Conservation (phyloP, 2,888 invertebrate genomes). For the Metallyticus violacea region DNA sequence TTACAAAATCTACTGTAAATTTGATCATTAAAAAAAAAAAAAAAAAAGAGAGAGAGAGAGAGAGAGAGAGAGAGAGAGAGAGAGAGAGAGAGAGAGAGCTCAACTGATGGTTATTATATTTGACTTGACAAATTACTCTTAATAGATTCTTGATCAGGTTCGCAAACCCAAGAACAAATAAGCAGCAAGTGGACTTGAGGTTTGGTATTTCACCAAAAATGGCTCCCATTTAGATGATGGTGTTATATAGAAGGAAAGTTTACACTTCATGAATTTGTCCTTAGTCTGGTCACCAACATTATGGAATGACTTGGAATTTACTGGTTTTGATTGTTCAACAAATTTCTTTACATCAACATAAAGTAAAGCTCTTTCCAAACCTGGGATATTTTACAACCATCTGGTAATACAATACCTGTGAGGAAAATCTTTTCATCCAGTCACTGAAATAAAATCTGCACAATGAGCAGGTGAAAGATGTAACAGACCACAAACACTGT, state of each 20-base stretch:
- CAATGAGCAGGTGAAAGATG: background rate
- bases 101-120: background rate
- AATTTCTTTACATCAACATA: background rate
- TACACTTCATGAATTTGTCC: background rate
- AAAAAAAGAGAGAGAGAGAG: no score
- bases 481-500: no score
- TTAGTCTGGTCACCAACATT: background rate
- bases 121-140: background rate
- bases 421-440: background rate
- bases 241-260: no score
- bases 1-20: no score
- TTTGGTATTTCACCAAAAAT: no score
- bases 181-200: no score
- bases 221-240: no score
- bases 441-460: background rate
- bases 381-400: background rate
- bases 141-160: background rate
- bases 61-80: background rate
- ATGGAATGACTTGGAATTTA: background rate
- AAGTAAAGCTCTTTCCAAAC: background rate
- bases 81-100: background rate
- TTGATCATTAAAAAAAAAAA: no score
- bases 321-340: background rate
- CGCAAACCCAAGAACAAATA: background rate
- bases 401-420: background rate